Conservation (phyloP, 2,797 vertebrate genomes). For the Craterocephalus amniculus region DNA sequence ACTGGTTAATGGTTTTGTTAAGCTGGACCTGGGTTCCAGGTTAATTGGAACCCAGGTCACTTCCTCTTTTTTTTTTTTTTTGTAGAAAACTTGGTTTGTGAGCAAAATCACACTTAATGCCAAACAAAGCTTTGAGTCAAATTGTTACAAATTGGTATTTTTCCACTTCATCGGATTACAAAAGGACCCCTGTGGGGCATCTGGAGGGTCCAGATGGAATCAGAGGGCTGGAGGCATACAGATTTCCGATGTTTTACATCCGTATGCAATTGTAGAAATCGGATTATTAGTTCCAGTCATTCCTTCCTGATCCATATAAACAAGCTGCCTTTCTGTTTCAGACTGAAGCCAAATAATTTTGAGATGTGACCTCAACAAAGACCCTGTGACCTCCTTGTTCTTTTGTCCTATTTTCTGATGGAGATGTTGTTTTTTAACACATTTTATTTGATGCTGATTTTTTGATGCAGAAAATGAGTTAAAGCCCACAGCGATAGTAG, state of each 20-base stretch:
- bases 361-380: neutral
- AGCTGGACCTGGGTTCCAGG: no score
- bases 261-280: neutral
- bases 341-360: neutral
- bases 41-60: no score
- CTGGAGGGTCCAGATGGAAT: slow-evolving; percentile 41
- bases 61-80: no score
- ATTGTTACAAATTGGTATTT: slow-evolving; percentile 82
- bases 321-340: neutral
- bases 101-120: slow-evolving; percentile 49
- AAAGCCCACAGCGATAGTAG: no score
- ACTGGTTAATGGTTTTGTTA: no score
- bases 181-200: slow-evolving; percentile 59
- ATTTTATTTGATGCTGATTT: no score
- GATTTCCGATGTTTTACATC: neutral
- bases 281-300: neutral
- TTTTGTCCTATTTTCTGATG: no score
- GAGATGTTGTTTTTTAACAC: no score
- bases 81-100: no score
- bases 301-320: neutral
- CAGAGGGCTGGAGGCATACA: neutral
- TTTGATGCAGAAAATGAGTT: no score
- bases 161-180: slow-evolving; percentile 81
- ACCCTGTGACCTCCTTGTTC: no score
- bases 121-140: slow-evolving; percentile 76